phyloP scores from a whole-genome alignment of 1,140 invertebrate species.

The Ceratoteleas bidentatus region DNA sequence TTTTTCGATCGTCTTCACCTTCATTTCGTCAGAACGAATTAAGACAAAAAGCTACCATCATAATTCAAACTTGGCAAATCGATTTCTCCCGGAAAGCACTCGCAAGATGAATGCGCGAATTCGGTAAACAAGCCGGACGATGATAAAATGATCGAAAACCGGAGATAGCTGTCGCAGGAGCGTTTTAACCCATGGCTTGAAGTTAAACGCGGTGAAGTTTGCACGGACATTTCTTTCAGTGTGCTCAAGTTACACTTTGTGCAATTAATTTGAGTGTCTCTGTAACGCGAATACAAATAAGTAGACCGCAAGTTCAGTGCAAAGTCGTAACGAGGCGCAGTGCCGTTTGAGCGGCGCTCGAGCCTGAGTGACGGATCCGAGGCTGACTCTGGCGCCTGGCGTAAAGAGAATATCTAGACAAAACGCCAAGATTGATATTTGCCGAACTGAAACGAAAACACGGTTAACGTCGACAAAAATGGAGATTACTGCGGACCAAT shows the following conservation, averaged over 20 bases:
- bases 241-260: conserved; percentile 17
- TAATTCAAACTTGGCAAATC: too few relatives aligned
- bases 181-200: too few relatives aligned
- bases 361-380: conserved; percentile 40
- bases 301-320: conserved; percentile 40
- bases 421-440: conserved; percentile 56
- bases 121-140: too few relatives aligned
- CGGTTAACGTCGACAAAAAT: conserved; percentile 40
- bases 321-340: conserved; percentile 43
- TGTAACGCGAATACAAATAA: conserved; percentile 38
- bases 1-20: too few relatives aligned
- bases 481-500: conserved; percentile 29
- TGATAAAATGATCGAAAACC: too few relatives aligned
- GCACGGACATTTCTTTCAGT: conserved; percentile 2
- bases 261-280: conserved; percentile 25
- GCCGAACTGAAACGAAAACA: conserved; percentile 27
- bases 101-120: too few relatives aligned
- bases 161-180: too few relatives aligned
- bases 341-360: conserved; percentile 10
- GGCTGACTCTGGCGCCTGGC: conserved; percentile 33
- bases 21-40: too few relatives aligned
- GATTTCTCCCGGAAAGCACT: too few relatives aligned
- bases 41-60: too few relatives aligned
- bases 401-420: conserved; percentile 53
- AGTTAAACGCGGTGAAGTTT: neutral